Percentiles rank a stretch among this genome's conserved stretches.
Evolutionary conservation across 2,797 vertebrate species (phyloP).

Genomic region (Balearica regulorum): DNA sequence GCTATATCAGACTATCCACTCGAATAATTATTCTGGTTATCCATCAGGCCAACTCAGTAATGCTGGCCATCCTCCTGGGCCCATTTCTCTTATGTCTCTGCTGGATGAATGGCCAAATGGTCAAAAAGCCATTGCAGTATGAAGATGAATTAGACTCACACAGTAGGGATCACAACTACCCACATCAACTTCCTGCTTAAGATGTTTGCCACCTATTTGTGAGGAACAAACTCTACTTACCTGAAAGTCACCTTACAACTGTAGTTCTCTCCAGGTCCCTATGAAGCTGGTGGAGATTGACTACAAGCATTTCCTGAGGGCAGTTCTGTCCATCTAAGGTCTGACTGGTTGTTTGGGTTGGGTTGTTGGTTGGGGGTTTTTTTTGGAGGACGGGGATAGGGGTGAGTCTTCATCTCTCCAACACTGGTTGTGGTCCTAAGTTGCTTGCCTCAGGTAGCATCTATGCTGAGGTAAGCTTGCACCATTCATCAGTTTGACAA

Average conservation of each 20-base stretch:
- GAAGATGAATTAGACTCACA: not conserved
- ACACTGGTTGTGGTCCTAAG: not conserved
- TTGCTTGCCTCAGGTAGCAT: not conserved
- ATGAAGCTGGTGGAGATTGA: not conserved
- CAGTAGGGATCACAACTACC: not conserved
- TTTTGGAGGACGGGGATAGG: fast-evolving
- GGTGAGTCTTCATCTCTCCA: not conserved
- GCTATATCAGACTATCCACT: not conserved
- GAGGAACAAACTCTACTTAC: not conserved
- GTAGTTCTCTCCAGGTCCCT: not conserved
- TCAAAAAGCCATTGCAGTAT: not conserved
- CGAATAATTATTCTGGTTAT: not conserved
- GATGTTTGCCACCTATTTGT: not conserved
- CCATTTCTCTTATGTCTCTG: not conserved
- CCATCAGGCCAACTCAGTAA: not conserved
- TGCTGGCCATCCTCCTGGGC: not conserved
- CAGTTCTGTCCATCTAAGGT: not conserved
- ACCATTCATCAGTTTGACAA: not conserved
- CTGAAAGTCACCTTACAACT: not conserved
- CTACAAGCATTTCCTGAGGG: not conserved
- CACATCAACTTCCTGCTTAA: not conserved
- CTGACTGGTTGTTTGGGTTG: not conserved
- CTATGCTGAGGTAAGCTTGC: not conserved
- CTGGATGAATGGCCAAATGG: not conserved
- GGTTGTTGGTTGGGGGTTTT: not conserved